Conservation (phyloP, 2,113 vertebrate species). For the Strigops habroptila region DNA sequence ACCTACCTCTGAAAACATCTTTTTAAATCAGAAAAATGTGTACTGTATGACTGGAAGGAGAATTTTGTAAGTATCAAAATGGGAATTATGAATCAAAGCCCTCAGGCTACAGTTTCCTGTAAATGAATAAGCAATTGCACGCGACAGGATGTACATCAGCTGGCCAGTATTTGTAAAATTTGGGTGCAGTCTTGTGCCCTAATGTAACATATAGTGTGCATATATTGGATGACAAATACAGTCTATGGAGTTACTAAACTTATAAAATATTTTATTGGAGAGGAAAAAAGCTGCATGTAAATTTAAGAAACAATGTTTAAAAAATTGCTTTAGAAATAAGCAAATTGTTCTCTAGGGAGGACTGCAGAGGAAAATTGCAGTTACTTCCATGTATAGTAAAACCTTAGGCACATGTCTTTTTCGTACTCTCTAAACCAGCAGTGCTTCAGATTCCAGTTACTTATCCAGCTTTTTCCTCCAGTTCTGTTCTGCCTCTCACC, state of each 20-base stretch:
- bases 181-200: neutral
- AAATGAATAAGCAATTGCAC: slow-evolving; percentile 2
- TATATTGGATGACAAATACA: neutral
- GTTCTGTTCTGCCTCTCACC: neutral
- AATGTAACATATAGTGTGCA: neutral
- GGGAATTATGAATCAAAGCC: slow-evolving; percentile 33
- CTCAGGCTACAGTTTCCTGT: neutral
- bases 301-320: neutral
- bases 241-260: neutral
- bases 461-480: neutral
- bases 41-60: slow-evolving; percentile 8
- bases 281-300: neutral
- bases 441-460: neutral
- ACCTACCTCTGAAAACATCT: slow-evolving; percentile 58
- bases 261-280: neutral
- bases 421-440: neutral
- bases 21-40: slow-evolving; percentile 69
- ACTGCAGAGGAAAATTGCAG: neutral
- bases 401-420: neutral
- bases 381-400: neutral
- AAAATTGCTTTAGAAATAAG: neutral
- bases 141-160: neutral
- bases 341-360: neutral
- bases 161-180: neutral
- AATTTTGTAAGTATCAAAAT: slow-evolving; percentile 6